Percentiles rank a stretch among this genome's conserved stretches.
Evolutionary conservation across 2,888 invertebrate genomes (phyloP).

Genomic region (Clusia tigrina): DNA sequence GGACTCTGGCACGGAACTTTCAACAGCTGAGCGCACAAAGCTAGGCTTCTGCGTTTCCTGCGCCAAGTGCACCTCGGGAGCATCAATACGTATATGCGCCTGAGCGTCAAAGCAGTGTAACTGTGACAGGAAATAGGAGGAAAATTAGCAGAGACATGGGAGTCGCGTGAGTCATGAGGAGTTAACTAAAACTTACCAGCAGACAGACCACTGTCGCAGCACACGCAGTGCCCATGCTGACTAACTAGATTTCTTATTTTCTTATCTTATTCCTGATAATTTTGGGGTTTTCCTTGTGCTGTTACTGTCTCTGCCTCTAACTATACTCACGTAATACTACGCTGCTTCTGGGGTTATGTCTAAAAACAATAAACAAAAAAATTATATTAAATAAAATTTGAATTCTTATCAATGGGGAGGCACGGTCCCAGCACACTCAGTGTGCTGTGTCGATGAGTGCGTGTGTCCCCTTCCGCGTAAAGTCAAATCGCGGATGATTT

Average conservation of each 20-base stretch:
- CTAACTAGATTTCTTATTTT: conserved; percentile 9
- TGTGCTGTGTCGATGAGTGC: conserved; percentile 21
- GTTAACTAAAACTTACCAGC: conserved; percentile 36
- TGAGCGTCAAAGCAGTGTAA: conserved; percentile 32
- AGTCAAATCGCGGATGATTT: too few species aligned
- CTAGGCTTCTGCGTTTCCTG: conserved; percentile 44
- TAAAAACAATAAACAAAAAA: conserved; percentile 18
- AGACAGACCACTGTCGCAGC: conserved; percentile 30
- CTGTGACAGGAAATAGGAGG: conserved; percentile 22
- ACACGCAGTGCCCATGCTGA: conserved; percentile 31
- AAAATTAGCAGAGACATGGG: neutral
- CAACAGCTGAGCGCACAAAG: conserved; percentile 61
- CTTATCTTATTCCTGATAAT: too few species aligned
- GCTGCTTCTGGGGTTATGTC: too few species aligned
- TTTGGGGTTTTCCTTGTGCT: too few species aligned
- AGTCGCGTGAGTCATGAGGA: neutral
- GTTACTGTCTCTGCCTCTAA: too few species aligned
- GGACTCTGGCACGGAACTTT: conserved; percentile 53
- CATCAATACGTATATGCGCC: conserved; percentile 54
- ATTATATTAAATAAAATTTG: too few species aligned
- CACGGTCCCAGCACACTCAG: too few species aligned
- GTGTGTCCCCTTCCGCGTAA: too few species aligned
- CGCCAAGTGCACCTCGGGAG: conserved; percentile 48
- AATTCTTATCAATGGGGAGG: too few species aligned
- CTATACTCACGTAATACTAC: too few species aligned